Evolutionary conservation across 2,888 invertebrate species (phyloP), one percentile per base, ranked within the genome.

Genomic region (Neria commutata): DNA sequence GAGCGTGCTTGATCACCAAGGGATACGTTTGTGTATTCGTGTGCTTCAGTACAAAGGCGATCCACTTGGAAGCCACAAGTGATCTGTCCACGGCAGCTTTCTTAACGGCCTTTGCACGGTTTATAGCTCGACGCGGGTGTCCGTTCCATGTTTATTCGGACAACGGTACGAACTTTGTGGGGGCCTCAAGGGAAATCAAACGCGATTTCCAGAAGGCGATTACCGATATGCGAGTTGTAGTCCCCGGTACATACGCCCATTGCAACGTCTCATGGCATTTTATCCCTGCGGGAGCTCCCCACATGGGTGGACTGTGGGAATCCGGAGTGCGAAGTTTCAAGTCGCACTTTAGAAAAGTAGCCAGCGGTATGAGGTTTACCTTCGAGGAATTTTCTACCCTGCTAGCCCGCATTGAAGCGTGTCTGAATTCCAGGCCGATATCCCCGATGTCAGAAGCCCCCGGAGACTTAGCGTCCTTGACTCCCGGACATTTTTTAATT

Each of bases 21-120:
- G 25, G 53, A 8, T 57, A 52, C 23, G 48, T 48, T 14, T 53
- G 51, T 16, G 16, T 57, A 19, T 57, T 57, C 21, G 53, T 60
- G 2, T 60, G 56, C 16, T 59, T 60, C 17, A 19, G 42, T 6
- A 60, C 60, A 1, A 56, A 56, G n/a, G 60, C 55, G 8, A 53
- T 51, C 1, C 51, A 61, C 16, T 29, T 57, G n/a, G 51, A 61
- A 29, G 40, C 23, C 21, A 46, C 40, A 1, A 55, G 42, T 1
- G 52, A 61, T 14, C 3, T 61, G 23, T 55, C 58, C 2, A 53
- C 58, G 3, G 34, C 57, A n/a, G 40, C 61, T 3, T 58, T 60
- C 23, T 29, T 60, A n/a, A 56, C 56, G 2, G 56, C 57, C 0
- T 54, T 61, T 16, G 1, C 8, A 1, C 19, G 58, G 25, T 53